phyloP scores from a whole-genome alignment of 2,888 invertebrate species.

The Agonum fuliginosum region DNA sequence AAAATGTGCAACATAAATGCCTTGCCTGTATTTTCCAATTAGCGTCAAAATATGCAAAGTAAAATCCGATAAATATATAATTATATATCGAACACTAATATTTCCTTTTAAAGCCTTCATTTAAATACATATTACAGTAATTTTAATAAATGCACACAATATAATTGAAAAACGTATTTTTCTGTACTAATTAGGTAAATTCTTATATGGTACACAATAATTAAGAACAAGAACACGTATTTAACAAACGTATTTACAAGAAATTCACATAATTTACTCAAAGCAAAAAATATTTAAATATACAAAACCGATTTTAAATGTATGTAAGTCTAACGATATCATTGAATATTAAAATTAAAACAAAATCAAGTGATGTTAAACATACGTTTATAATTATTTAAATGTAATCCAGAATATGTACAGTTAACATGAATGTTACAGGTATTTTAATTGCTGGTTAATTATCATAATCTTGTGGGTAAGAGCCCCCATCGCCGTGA shows the following conservation, averaged over 20 bases:
- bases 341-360: not conserved
- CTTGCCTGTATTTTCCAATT: constrained; percentile 32
- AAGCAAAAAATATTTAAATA: not conserved
- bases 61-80: constrained; percentile 39
- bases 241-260: not conserved
- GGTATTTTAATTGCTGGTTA: constrained; percentile 31
- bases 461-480: constrained; percentile 23
- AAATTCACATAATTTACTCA: not conserved
- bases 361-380: constrained; percentile 15
- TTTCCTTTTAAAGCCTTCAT: constrained; percentile 36
- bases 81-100: constrained; percentile 34
- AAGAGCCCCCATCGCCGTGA: not conserved
- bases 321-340: not conserved
- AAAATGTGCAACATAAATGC: constrained; percentile 9
- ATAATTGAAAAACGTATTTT: constrained; percentile 19
- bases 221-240: not conserved
- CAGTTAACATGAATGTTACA: constrained; percentile 26
- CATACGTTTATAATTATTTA: constrained; percentile 15
- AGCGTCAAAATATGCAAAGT: constrained; percentile 27
- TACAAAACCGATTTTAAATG: not conserved
- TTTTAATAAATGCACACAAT: constrained; percentile 40
- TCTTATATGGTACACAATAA: not conserved
- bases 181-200: constrained; percentile 13
- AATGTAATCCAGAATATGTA: not conserved
- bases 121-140: constrained; percentile 40